These are phyloP conservation scores for Dasysyrphus tricinctus DNA, from an alignment of 2,888 invertebrate species.

Conservation along the genomic window DNA sequence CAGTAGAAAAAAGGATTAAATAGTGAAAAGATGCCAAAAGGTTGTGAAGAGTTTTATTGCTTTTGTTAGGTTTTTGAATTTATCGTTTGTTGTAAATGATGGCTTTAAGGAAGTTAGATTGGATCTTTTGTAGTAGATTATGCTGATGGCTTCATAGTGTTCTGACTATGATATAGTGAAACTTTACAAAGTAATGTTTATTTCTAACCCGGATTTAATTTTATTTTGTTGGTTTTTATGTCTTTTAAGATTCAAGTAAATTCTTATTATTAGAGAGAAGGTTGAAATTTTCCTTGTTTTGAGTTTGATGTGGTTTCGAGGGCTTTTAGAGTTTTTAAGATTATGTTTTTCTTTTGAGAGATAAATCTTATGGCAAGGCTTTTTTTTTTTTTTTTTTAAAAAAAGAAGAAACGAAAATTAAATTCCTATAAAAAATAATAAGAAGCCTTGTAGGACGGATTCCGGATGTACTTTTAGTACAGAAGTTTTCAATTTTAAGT, in stretches of 20 bases:
- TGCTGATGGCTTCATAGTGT: neutral
- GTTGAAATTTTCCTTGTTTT: neutral
- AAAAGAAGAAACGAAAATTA: too few species aligned
- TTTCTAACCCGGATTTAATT: neutral
- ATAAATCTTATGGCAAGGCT: too few species aligned
- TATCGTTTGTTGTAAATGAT: constrained; percentile 31
- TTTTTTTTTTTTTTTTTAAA: too few species aligned
- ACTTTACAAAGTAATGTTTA: neutral
- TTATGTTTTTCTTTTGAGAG: too few species aligned
- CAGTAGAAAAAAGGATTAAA: neutral
- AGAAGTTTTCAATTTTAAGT: too few species aligned
- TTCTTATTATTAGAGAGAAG: neutral
- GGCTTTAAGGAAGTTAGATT: constrained; percentile 23
- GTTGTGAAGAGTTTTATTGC: constrained; percentile 28
- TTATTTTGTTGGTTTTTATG: neutral
- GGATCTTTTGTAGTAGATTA: constrained; percentile 26
- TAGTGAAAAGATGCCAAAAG: constrained; percentile 11
- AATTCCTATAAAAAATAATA: too few species aligned
- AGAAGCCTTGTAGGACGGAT: too few species aligned
- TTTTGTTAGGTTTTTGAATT: constrained; percentile 16
- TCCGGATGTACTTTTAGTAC: too few species aligned
- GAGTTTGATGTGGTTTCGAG: neutral
- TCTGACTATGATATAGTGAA: neutral
- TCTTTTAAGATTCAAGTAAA: neutral
- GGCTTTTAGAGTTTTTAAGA: neutral